These are phyloP conservation scores for Conops quadrifasciatus DNA, from an alignment of 2,888 invertebrate genomes.

Conservation along the genomic window DNA sequence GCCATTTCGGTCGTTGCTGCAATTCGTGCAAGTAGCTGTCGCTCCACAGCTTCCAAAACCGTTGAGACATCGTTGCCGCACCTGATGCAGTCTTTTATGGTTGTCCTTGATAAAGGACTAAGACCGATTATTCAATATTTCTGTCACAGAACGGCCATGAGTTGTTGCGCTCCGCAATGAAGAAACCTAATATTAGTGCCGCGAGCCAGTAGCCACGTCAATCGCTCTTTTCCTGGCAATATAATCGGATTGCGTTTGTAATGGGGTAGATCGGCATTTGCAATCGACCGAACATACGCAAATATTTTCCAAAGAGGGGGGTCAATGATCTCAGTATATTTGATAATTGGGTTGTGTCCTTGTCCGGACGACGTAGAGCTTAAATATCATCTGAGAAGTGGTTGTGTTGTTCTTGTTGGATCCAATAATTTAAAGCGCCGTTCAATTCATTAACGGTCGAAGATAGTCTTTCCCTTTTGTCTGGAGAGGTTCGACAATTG, in stretches of 20 bases:
- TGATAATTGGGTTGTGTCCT: background rate
- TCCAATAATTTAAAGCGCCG: no score
- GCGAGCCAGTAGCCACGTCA: background rate
- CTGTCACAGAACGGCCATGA: slow-evolving; percentile 15
- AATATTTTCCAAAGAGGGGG: slow-evolving; percentile 14
- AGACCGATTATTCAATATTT: slow-evolving; percentile 16
- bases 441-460: no score
- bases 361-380: background rate
- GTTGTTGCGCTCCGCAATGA: slow-evolving; percentile 33
- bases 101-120: slow-evolving; percentile 25
- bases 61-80: no score
- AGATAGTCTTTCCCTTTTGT: no score
- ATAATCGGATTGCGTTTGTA: background rate
- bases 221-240: background rate
- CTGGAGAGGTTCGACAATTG: no score
- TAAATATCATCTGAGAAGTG: slow-evolving; percentile 2
- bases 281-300: slow-evolving; percentile 19
- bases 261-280: background rate
- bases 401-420: slow-evolving; percentile 7
- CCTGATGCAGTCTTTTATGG: slow-evolving; percentile 26
- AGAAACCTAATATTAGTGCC: background rate
- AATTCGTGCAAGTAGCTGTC: no score
- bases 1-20: no score
- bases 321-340: slow-evolving; percentile 7
- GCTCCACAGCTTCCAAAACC: no score